These are phyloP conservation scores for Ailurus styani DNA, from an alignment of 2,113 vertebrate species.

Conservation along the genomic window DNA sequence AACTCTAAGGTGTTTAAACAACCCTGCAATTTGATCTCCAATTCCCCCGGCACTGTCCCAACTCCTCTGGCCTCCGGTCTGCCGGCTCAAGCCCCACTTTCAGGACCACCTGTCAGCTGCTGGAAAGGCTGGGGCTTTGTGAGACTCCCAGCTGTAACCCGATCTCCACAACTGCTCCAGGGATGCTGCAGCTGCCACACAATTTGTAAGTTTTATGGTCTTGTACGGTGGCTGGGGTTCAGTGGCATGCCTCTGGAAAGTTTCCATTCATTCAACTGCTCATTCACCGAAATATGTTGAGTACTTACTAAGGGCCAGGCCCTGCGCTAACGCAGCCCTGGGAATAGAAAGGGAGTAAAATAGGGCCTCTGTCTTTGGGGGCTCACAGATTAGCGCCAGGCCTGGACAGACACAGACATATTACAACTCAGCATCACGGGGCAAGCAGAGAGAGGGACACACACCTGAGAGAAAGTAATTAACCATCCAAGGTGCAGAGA, in stretches of 20 bases:
- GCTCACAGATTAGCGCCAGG: neutral
- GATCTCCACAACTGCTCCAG: constrained; percentile 32
- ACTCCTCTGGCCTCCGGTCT: neutral
- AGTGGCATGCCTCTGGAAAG: neutral
- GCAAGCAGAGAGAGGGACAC: neutral
- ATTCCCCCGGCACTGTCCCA: neutral
- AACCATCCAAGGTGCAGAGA: neutral
- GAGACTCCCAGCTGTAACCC: neutral
- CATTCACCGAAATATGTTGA: neutral
- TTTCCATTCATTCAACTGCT: neutral
- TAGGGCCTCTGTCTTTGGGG: neutral
- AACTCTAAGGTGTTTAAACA: constrained; percentile 53
- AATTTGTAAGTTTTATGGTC: neutral
- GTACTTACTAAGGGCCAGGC: neutral
- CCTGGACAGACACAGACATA: neutral
- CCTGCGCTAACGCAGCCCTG: neutral
- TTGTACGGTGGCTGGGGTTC: neutral
- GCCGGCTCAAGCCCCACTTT: neutral
- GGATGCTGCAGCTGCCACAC: constrained; percentile 26
- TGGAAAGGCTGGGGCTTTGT: neutral
- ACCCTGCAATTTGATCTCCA: constrained; percentile 52
- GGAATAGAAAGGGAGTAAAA: neutral
- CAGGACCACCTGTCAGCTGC: constrained; percentile 34
- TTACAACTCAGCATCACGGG: neutral
- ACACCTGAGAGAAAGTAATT: neutral